Conservation (phyloP, 2,113 vertebrate genomes). For the Apteryx owenii region DNA sequence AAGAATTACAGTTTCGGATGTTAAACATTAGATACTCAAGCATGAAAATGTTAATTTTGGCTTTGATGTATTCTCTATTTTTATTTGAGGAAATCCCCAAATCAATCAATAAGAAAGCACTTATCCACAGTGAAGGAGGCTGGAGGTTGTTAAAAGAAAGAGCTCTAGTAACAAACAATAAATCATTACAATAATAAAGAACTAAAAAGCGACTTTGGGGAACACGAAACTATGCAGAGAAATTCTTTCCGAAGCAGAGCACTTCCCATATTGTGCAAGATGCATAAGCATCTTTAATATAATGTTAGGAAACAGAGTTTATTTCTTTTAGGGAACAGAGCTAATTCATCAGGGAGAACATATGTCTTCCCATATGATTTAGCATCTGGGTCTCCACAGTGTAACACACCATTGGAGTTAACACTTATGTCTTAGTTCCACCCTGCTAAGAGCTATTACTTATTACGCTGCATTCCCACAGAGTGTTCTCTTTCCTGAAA, state of each 20-base stretch:
- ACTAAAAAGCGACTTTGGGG: neutral
- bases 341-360: slow-evolving; percentile 44
- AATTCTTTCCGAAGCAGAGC: neutral
- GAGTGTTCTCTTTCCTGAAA: neutral
- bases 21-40: neutral
- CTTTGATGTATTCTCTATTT: neutral
- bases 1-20: neutral
- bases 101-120: neutral
- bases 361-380: slow-evolving; percentile 46
- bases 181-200: slow-evolving; percentile 23
- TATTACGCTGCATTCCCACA: neutral
- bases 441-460: neutral
- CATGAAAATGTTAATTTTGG: slow-evolving; percentile 35
- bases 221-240: neutral
- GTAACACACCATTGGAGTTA: neutral
- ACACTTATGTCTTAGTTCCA: slow-evolving; percentile 3
- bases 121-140: neutral
- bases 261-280: neutral
- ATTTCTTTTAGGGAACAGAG: neutral
- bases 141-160: neutral
- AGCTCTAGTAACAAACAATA: neutral
- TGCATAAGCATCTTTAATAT: neutral
- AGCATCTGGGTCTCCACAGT: neutral
- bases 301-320: neutral
- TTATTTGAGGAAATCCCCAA: slow-evolving; percentile 49